Base-by-base conservation (phyloP, 2,888 invertebrate species). In the Aspidapion aeneum region DNA sequence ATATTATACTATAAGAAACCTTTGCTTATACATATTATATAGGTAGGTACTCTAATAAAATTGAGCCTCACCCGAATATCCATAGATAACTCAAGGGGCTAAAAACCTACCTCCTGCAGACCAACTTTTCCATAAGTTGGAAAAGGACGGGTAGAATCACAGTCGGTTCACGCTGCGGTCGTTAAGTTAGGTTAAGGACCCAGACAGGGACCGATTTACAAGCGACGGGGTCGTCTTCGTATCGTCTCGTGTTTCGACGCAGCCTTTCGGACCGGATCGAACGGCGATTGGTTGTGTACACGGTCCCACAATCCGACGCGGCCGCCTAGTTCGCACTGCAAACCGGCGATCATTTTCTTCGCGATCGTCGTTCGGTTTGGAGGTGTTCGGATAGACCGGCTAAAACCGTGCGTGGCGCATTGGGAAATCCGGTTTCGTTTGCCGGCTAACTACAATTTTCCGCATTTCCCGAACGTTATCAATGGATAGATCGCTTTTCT, bases 141-240 rank as follows among this genome's bases (percentile, higher is more conserved):
- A 63, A 63, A 65, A 63, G 65, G 61, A 61, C 5, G 52, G 58
- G 59, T 71, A 67, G 60, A 60, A 63, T 60, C 63, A 55, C 58
- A 66, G 66, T 60, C 65, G 65, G 63, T 67, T 67, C 67, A 67
- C 72, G 75, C 74, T 75, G 76, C 76, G 76, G 78, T 77, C 78
- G 78, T 80, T 79, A 78, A 77, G 79, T 79, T 80, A 78, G 81
- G 81, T 81, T 79, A 81, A 81, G 79, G 81, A 81, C 81, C 80
- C 80, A 80, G 80, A 80, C 80, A 73, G 35, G n/a, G 76, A 74
- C 77, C 74, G 76, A 73, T 76, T 78, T 73, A 78, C 79, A 78
- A 61, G 55, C 62, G 59, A 58, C 52, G 55, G 52, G 19, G 55
- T 21, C 20, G 59, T 49, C 51, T 56, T 67, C 67, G 67, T 52